Base-by-base conservation (phyloP, 2,888 invertebrate genomes). In the Zaprionus bogoriensis region DNA sequence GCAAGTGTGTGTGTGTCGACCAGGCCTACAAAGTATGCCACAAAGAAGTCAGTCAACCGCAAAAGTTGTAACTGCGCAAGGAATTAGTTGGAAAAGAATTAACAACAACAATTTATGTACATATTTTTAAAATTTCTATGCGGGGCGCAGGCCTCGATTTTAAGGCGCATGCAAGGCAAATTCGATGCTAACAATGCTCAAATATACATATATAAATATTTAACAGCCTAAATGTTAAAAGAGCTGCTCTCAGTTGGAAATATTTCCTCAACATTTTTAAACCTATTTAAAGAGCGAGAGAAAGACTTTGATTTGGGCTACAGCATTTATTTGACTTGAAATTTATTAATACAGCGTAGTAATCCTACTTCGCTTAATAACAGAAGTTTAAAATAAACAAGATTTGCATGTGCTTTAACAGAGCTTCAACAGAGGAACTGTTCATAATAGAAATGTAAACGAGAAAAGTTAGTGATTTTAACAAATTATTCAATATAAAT, bases 31-130 rank as follows among this genome's bases (percentile, higher is more conserved):
- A 51, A 64, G 73, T 60, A 69, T 66, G 74, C 70, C 69, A 75
- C 64, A 78, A 45, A 36, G 60, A 76, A 76, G 60, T 79, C 73
- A 67, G 76, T 77, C 77, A 77, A 76, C 77, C 76, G 57, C 65
- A 69, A 77, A 76, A 72, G 65, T 79, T 77, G 73, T 67, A 54
- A 62, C 62, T 44, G 36, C 41, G 23, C 6, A 53, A 60, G 55
- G 58, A 75, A 64, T 75, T 78, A 67, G 71, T 78, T 64, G 51
- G 45, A 53, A 65, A 51, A 59, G 51, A 38, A 55, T 30, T 42
- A 58, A 66, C 47, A 52, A 32, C 32, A 19, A 55, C n/a, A 55
- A 27, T 38, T 20, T 28, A 17, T 27, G 12, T 12, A 36, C n/a
- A 28, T 41, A n/a, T 10, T 22, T 14, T 17, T 14, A 28, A 41